Evolutionary conservation across 2,888 invertebrate species (phyloP), one percentile per base, ranked within the genome.

Genomic region (Dexiosoma caninum): DNA sequence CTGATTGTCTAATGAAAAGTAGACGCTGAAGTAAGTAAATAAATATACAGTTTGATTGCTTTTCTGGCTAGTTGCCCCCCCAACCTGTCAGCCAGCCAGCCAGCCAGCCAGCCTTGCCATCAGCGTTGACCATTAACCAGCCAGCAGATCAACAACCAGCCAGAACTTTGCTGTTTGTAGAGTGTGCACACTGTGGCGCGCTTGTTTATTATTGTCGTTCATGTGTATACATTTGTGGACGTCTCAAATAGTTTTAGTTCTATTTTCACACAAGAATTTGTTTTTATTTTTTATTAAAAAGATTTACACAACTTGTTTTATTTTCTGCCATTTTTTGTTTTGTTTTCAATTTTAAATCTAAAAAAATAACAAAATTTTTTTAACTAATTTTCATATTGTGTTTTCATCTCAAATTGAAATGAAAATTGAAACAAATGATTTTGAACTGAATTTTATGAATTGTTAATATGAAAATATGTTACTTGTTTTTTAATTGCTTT

Each of bases 1-100:
- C 88, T 88, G 88, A 88, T 84, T 83, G 79, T 79, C 72, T 67
- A 75, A 78, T 72, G 77, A 81, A 77, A 69, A 66, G 77, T 81
- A 62, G 72, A 74, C 81, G 69, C 69, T 74, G 46, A 77, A 81
- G 76, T 81, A 77, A 81, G 55, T 74, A 62, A 72, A 67, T 78
- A 72, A 60, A 72, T 69, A 69, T 46, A 70, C 69, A 70, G 75
- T 75, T 64, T 66, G 75, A 74, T 55, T 53, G 59, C 46, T 70
- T 77, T 69, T 77, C 57, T 69, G 77, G 69, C 57, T 62, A 64
- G 69, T 53, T 71, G 77, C 62, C 72, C 64, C 74, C 40, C 78
- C 57, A 51, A n/a, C 32, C 40, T 53, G 62, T 62, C 69, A 37
- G 21, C 44, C 30, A 69, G 55, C 51, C n/a, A 55, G 30, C 46